phyloP scores from a whole-genome alignment of 2,113 vertebrate genomes.

The Toxotes jaculatrix region DNA sequence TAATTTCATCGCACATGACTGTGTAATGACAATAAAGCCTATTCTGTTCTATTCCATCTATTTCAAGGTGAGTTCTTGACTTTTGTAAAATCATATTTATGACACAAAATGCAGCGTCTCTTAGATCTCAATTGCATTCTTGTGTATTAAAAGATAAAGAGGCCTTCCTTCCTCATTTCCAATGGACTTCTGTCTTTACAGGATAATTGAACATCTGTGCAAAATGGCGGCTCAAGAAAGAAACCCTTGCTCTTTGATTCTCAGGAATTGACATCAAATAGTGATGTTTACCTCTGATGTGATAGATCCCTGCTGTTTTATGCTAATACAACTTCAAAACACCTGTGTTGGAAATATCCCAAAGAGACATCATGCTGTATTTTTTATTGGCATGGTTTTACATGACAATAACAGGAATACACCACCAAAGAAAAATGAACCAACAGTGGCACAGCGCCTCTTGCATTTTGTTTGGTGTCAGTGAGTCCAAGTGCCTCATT shows the following conservation, averaged over 20 bases:
- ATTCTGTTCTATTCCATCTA: too few relatives aligned
- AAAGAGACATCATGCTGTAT: not conserved
- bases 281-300: conserved; percentile 31
- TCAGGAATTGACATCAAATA: conserved; percentile 8
- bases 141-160: not conserved
- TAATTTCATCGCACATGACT: too few relatives aligned
- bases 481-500: not conserved
- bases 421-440: not conserved
- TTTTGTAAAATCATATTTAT: not conserved
- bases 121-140: not conserved
- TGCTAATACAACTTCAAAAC: conserved; percentile 29
- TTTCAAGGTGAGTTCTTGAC: not conserved
- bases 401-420: not conserved
- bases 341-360: not conserved
- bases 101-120: not conserved
- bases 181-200: not conserved
- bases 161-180: not conserved
- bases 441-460: not conserved
- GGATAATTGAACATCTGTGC: not conserved
- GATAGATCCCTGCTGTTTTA: conserved; percentile 8
- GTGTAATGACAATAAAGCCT: too few relatives aligned
- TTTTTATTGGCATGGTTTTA: not conserved
- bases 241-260: not conserved
- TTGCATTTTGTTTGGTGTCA: not conserved
- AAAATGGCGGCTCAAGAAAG: not conserved